A percentile compares a stretch with the other conserved stretches of the same genome.
These are phyloP conservation scores for Drosophila sechellia DNA, from an alignment of 1,140 invertebrate genomes.

Conservation along the genomic window DNA sequence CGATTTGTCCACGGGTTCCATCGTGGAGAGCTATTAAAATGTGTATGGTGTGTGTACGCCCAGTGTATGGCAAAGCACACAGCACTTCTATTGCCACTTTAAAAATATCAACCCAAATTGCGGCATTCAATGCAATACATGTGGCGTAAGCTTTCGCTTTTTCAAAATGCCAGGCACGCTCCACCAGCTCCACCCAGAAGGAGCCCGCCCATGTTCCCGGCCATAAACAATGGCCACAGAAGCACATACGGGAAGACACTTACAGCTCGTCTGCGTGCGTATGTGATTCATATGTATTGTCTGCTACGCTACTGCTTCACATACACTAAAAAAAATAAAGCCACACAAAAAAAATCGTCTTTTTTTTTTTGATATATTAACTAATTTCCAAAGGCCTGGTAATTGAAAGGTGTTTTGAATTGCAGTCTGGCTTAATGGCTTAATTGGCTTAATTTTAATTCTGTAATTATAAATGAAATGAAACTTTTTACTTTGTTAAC, in stretches of 20 bases:
- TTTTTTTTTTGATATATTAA: neutral
- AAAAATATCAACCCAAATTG: conserved; percentile 80
- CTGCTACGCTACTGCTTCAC: conserved; percentile 12
- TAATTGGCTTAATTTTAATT: no score
- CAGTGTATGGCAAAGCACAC: neutral
- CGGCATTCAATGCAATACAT: conserved; percentile 64
- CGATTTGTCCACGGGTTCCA: conserved; percentile 50
- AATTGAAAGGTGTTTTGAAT: no score
- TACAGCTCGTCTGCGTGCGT: conserved; percentile 34
- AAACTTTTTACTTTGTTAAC: neutral
- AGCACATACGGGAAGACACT: conserved; percentile 49
- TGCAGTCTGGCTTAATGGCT: no score
- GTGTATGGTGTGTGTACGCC: no score
- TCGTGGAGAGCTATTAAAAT: conserved; percentile 31
- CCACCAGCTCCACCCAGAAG: conserved; percentile 23
- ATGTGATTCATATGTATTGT: conserved; percentile 54
- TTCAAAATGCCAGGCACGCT: conserved; percentile 75
- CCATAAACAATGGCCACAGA: conserved; percentile 70
- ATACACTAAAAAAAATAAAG: conserved; percentile 6
- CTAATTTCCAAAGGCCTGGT: neutral
- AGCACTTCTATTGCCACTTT: conserved; percentile 50
- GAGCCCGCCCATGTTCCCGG: conserved; percentile 38
- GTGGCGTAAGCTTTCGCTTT: conserved; percentile 56
- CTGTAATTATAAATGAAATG: no score
- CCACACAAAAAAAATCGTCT: neutral